Conservation (phyloP, 2,888 invertebrate species). For the Acleris emargana region DNA sequence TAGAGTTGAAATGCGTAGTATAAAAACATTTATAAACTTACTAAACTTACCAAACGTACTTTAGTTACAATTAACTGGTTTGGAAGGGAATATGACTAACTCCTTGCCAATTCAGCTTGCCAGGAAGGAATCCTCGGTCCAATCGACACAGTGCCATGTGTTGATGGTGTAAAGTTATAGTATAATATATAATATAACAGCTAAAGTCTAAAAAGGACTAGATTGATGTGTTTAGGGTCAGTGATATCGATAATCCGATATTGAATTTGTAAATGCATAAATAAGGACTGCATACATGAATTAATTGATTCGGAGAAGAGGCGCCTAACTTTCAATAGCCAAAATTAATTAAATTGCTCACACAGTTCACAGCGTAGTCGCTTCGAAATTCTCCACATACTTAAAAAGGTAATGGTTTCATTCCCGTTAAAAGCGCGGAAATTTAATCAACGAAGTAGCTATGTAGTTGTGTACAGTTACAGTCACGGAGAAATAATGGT, state of each 20-base stretch:
- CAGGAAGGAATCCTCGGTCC: no score
- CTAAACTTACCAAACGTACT: no score
- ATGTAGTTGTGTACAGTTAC: conserved; percentile 18
- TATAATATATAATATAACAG: no score
- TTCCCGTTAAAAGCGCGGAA: conserved; percentile 32
- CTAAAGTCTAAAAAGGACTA: no score
- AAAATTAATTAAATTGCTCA: conserved; percentile 37
- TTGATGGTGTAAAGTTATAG: no score
- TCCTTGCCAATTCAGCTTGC: no score
- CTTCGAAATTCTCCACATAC: conserved; percentile 32
- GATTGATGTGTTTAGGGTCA: no score
- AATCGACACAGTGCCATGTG: no score
- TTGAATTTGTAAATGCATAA: no score
- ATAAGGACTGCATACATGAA: not conserved
- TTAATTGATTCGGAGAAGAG: conserved; percentile 4
- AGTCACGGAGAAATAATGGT: conserved; percentile 6
- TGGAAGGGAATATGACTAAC: no score
- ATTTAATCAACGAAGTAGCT: conserved; percentile 25
- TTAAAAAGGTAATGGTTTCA: conserved; percentile 39
- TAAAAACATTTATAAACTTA: not conserved
- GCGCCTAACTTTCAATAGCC: conserved; percentile 26
- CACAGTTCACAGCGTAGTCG: conserved; percentile 31
- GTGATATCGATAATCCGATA: no score
- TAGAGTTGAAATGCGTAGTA: conserved; percentile 12
- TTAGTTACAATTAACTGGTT: no score